A percentile compares a stretch with the other conserved stretches of the same genome.
Conservation (phyloP, 2,113 vertebrate species). For the Notiomystis cincta region DNA sequence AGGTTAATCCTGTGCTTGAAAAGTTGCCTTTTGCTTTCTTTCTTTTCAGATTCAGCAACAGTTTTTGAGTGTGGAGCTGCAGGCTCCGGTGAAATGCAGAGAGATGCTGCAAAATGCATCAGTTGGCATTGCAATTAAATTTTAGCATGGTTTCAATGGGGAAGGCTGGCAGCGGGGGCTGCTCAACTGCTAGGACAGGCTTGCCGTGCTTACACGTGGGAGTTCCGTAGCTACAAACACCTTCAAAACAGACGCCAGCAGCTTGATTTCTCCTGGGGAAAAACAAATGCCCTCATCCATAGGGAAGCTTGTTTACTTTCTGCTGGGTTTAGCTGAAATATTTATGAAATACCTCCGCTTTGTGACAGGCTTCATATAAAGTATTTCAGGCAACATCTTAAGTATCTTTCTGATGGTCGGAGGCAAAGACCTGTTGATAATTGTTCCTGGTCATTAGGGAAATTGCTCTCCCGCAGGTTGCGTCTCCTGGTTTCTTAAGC, state of each 20-base stretch:
- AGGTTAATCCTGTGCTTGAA: not conserved
- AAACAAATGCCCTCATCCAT: not conserved
- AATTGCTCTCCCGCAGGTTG: constrained; percentile 43
- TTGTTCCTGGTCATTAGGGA: not conserved
- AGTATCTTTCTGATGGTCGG: not conserved
- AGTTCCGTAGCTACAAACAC: not conserved
- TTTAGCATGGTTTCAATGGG: not conserved
- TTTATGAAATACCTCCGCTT: not conserved
- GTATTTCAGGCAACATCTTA: not conserved
- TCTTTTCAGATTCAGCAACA: not conserved
- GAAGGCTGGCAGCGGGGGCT: not conserved
- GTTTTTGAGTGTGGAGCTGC: not conserved
- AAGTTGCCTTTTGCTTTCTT: not conserved
- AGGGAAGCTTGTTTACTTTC: not conserved
- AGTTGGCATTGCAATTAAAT: not conserved
- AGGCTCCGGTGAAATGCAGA: rapidly evolving
- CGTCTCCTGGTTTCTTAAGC: constrained; percentile 42
- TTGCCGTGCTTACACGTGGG: not conserved
- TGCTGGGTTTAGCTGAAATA: not conserved
- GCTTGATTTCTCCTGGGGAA: not conserved
- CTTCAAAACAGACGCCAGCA: not conserved
- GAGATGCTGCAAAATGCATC: not conserved
- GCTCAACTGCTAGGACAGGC: not conserved
- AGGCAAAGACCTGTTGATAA: constrained; percentile 18
- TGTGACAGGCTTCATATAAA: not conserved